Evolutionary conservation across 2,113 vertebrate genomes (phyloP), one percentile per base, ranked within the genome.

Genomic region (Silurus asotus): DNA sequence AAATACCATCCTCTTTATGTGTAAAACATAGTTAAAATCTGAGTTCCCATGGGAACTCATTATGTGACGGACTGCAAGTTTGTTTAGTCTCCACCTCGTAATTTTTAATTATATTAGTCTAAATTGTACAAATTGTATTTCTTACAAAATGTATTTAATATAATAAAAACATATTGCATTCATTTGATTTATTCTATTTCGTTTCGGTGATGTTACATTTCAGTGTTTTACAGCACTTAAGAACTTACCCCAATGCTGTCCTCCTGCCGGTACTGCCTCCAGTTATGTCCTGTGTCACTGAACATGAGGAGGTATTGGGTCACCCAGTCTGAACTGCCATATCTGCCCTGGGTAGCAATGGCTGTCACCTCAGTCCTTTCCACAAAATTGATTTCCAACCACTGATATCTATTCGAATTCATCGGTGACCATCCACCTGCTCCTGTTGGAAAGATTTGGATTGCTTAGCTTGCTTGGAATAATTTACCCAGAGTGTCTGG

Each of bases 291-390:
- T 0, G 96, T 97, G 90, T 97, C 96, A 7, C 96, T 97, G 92
- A 95, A 96, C 95, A 97, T 96, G 48, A 97, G 93, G 0, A 80
- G 92, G 15, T 97, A 97, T 84, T 93, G 94, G 0, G 93, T 97
- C 77, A 96, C 95, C 96, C 96, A 97, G 91, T 97, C 96, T 19
- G 96, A 96, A 91, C 96, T 97, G 6, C 96, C 94, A 0, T 95
- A 94, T 85, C 96, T 89, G 76, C 96, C 96, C 90, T 97, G 96
- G 0, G 96, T 97, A 86, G 96, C 96, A 0, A 96, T 90, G 0
- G 94, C 96, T 0, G 96, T 96, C 8, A 97, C 88, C 91, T 96
- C 96, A 61, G 95, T 93, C 89, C 96, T 92, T 84, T 94, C 95
- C 4, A 95, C 95, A 76, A 97, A 92, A 84, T 97, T 96, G 61